These are phyloP conservation scores for Spodoptera litura DNA, from an alignment of 1,140 invertebrate genomes.

Conservation along the genomic window DNA sequence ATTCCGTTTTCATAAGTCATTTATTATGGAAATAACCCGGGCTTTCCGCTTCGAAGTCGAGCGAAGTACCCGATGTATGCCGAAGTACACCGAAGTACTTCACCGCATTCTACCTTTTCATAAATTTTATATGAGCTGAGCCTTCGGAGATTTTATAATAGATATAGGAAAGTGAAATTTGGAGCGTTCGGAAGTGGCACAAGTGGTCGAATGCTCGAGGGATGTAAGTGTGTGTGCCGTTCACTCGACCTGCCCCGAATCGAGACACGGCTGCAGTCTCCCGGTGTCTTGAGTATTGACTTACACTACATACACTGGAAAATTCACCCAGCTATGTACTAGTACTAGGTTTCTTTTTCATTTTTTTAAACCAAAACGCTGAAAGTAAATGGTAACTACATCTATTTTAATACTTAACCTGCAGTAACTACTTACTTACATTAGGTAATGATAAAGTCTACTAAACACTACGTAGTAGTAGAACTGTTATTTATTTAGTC, in stretches of 20 bases:
- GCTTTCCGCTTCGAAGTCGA: constrained; percentile 18
- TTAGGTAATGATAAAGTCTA: too few relatives aligned
- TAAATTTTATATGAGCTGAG: constrained; percentile 33
- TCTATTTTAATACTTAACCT: too few relatives aligned
- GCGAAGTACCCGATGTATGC: not conserved
- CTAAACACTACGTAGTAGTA: too few relatives aligned
- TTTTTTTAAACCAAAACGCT: not conserved
- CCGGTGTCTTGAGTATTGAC: constrained; percentile 7
- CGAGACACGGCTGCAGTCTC: constrained; percentile 16
- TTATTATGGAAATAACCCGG: constrained; percentile 39
- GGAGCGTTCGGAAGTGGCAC: constrained; percentile 18
- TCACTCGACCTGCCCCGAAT: constrained; percentile 16
- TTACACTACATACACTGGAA: not conserved
- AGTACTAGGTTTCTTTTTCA: not conserved
- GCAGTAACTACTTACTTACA: too few relatives aligned
- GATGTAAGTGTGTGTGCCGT: constrained; percentile 22
- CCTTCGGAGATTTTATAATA: constrained; percentile 32
- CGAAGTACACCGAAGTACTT: not conserved
- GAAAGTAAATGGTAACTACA: too few relatives aligned
- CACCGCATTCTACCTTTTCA: constrained; percentile 31
- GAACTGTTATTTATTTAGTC: too few relatives aligned
- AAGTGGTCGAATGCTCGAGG: constrained; percentile 7
- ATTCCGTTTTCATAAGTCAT: constrained; percentile 43
- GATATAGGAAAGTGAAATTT: constrained; percentile 40
- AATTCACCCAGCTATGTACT: not conserved